Percentiles rank a stretch among this genome's conserved stretches.
These are phyloP conservation scores for Tonatia bakeri DNA, from an alignment of 2,113 vertebrate species.

Conservation along the genomic window DNA sequence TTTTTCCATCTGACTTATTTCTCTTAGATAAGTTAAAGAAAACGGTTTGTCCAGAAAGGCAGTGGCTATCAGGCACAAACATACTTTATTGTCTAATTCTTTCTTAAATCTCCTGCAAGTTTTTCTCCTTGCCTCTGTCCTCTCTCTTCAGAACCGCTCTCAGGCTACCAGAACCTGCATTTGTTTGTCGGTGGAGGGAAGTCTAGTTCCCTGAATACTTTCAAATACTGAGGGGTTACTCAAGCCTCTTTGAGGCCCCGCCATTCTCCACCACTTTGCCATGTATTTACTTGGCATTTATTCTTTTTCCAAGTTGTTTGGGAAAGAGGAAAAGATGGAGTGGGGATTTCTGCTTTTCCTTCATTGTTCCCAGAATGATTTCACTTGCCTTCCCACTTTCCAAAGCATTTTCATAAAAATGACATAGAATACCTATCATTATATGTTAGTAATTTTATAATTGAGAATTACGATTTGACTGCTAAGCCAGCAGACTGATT, in stretches of 20 bases:
- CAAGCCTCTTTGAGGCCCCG: not conserved
- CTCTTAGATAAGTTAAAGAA: not conserved
- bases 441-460: not conserved
- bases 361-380: not conserved
- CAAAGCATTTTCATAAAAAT: not conserved
- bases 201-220: not conserved
- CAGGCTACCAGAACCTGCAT: not conserved
- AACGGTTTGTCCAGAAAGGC: not conserved
- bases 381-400: not conserved
- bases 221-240: not conserved
- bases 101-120: not conserved
- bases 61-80: accelerated
- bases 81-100: not conserved
- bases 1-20: not conserved
- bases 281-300: not conserved
- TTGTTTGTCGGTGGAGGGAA: not conserved
- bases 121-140: not conserved
- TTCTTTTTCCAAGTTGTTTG: not conserved
- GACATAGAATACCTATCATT: not conserved
- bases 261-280: not conserved
- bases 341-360: not conserved
- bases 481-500: not conserved
- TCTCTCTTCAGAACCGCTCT: not conserved
- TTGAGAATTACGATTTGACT: not conserved
- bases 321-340: not conserved